Percentiles rank a stretch among this genome's conserved stretches.
Evolutionary conservation across 1,140 invertebrate genomes (phyloP).

Genomic region (Lutraria rhynchaena): DNA sequence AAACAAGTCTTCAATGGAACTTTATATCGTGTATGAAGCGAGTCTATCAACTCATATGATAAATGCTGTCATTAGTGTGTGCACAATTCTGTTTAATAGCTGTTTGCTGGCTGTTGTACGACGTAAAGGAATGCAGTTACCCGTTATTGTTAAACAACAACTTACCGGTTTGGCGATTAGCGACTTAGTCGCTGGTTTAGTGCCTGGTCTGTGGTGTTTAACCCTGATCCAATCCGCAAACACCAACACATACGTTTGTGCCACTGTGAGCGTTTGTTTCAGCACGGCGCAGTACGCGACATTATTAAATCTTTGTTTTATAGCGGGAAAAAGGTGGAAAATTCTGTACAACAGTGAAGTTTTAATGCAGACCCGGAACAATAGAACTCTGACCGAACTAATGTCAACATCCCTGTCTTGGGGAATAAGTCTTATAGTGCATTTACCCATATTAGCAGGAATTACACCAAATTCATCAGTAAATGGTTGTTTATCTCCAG

Average conservation of each 20-base stretch:
- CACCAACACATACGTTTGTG: neutral
- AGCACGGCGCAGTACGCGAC: slow-evolving; percentile 5
- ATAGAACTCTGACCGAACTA: neutral
- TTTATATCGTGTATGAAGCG: neutral
- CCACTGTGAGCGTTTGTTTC: neutral
- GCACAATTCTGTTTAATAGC: neutral
- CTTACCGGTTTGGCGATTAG: neutral
- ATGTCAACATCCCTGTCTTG: neutral
- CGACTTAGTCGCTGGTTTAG: slow-evolving; percentile 5
- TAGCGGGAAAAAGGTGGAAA: neutral
- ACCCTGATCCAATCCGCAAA: neutral
- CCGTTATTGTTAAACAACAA: slow-evolving; percentile 3
- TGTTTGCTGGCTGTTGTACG: neutral
- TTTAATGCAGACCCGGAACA: too few relatives aligned
- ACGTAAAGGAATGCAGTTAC: neutral
- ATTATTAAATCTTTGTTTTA: neutral
- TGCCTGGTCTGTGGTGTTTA: slow-evolving; percentile 2
- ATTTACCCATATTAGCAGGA: neutral
- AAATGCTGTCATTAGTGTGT: neutral
- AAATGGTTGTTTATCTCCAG: slow-evolving; percentile 11
- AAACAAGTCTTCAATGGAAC: too few relatives aligned
- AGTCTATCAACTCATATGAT: neutral
- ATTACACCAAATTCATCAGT: neutral
- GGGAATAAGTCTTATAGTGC: neutral
- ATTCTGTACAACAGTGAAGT: neutral